phyloP scores from a whole-genome alignment of 2,797 vertebrate species.

The Protonibea diacanthus region DNA sequence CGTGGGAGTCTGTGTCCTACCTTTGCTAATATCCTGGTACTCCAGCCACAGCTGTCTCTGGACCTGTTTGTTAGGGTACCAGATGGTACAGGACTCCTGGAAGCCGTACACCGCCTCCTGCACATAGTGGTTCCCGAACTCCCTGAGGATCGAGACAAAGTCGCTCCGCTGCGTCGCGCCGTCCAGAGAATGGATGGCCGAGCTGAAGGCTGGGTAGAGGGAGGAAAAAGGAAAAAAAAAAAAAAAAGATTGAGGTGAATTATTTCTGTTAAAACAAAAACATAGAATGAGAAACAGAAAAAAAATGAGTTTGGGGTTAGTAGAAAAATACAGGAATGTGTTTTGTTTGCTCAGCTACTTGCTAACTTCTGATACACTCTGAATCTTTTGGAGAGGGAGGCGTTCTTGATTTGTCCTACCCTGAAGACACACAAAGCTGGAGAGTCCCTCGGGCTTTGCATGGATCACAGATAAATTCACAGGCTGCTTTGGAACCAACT shows the following conservation, averaged over 20 bases:
- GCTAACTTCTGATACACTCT: neutral
- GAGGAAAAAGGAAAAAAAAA: neutral
- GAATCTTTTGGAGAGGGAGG: neutral
- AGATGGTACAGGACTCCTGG: conserved; percentile 97
- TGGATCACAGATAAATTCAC: conserved; percentile 24
- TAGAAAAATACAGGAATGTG: neutral
- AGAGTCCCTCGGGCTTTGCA: conserved; percentile 5
- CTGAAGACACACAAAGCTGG: conserved; percentile 8
- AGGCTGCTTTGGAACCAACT: neutral
- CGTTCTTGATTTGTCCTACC: neutral
- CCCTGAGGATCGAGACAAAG: conserved; percentile 93
- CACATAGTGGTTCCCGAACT: conserved; percentile 98
- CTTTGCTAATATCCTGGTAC: conserved; percentile 99
- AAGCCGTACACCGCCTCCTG: conserved; percentile 98
- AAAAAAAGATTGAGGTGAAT: neutral
- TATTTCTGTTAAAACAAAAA: neutral
- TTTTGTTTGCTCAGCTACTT: neutral
- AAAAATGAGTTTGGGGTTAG: neutral
- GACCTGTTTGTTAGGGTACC: conserved; percentile 98
- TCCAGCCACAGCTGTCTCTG: conserved; percentile 98
- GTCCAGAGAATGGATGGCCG: conserved; percentile 95
- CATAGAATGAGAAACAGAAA: neutral
- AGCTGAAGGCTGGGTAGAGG: conserved; percentile 89
- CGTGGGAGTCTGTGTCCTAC: conserved; percentile 76
- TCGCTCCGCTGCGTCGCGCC: conserved; percentile 93